Percentiles rank a stretch among this genome's conserved stretches.
These are phyloP conservation scores for Platyrinchus mystaceus DNA, from an alignment of 2,797 vertebrate species.

Conservation along the genomic window DNA sequence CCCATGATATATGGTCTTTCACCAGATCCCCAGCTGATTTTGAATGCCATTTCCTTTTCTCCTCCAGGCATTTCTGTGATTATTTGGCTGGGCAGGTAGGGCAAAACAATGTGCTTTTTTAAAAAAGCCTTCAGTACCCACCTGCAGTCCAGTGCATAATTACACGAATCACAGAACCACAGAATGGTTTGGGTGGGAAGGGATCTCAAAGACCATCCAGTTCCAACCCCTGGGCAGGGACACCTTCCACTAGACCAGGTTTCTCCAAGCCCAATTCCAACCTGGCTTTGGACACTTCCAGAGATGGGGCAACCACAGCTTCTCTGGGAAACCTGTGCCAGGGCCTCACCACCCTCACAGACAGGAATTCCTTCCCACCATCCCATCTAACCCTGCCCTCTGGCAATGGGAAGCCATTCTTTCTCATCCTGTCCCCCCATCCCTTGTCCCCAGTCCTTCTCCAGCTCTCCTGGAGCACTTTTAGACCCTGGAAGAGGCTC, in stretches of 20 bases:
- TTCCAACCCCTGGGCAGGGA: not conserved
- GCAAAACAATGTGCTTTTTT: not conserved
- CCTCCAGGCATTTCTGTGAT: not conserved
- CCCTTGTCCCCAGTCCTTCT: not conserved
- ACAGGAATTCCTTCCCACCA: accelerated
- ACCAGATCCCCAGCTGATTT: not conserved
- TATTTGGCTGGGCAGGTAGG: not conserved
- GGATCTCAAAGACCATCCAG: no score
- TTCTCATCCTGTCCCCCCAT: not conserved
- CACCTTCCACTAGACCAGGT: accelerated
- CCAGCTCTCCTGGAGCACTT: not conserved
- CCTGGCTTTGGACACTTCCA: not conserved
- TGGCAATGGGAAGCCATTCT: not conserved
- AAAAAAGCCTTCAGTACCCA: not conserved
- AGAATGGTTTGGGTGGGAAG: not conserved
- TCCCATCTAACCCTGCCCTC: not conserved
- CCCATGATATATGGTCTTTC: accelerated
- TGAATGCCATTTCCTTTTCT: not conserved
- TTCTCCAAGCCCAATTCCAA: accelerated
- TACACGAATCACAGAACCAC: not conserved
- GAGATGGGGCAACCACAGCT: not conserved
- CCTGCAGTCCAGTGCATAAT: not conserved
- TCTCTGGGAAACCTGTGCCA: not conserved
- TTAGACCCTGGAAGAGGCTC: not conserved
- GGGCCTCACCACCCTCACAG: not conserved